Percentiles rank a stretch among this genome's conserved stretches.
phyloP scores from a whole-genome alignment of 2,797 vertebrate genomes.

The Sebastes nivosus region DNA sequence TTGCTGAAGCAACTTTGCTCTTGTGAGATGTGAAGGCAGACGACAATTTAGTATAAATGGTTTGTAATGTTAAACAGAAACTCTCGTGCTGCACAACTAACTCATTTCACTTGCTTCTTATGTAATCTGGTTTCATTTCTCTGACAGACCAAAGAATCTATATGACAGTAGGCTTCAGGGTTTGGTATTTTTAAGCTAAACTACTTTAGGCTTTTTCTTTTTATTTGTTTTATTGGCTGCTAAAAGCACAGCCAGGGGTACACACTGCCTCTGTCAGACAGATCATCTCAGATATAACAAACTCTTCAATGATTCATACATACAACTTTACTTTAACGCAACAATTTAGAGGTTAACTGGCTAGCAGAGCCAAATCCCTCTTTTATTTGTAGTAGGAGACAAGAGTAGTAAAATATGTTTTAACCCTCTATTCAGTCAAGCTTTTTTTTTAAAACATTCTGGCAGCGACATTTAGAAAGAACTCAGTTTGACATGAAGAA shows the following conservation, averaged over 20 bases:
- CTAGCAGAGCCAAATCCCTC: background rate
- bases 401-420: background rate
- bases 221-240: background rate
- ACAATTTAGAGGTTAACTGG: background rate
- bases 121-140: conserved; percentile 2
- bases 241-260: background rate
- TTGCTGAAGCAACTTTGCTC: background rate
- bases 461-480: background rate
- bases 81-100: background rate
- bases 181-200: conserved; percentile 10
- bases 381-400: background rate
- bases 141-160: conserved; percentile 24
- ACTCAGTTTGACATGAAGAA: background rate
- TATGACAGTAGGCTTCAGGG: conserved; percentile 7
- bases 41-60: background rate
- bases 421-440: background rate
- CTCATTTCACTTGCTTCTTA: conserved; percentile 6
- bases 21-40: background rate
- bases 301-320: background rate
- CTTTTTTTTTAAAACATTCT: background rate
- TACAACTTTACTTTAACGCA: background rate
- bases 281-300: background rate
- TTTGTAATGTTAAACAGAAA: background rate
- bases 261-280: background rate
- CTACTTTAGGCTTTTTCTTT: background rate